phyloP scores from a whole-genome alignment of 2,113 vertebrate genomes.

The Hystrix cristata region DNA sequence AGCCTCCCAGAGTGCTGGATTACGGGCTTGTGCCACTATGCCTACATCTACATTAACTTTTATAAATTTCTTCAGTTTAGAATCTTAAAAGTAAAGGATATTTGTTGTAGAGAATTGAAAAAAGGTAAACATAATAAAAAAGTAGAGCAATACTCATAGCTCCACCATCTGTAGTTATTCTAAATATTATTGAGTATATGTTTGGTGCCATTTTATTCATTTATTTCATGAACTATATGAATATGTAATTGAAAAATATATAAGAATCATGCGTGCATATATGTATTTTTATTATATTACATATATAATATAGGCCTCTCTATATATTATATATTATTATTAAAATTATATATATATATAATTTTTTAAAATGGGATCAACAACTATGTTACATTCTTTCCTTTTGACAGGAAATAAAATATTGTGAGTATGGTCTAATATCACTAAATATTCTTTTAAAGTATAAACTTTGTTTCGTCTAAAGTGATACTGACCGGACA shows the following conservation, averaged over 20 bases:
- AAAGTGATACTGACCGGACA: background rate
- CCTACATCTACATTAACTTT: background rate
- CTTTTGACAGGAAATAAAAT: background rate
- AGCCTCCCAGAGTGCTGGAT: background rate
- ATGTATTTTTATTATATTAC: too few species aligned
- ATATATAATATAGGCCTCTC: too few species aligned
- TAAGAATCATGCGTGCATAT: background rate
- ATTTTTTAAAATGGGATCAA: background rate
- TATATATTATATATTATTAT: background rate
- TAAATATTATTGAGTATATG: background rate
- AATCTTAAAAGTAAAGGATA: background rate
- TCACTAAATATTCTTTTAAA: constrained; percentile 18
- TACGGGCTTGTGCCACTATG: background rate
- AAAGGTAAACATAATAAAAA: background rate
- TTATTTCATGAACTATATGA: background rate
- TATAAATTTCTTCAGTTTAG: background rate
- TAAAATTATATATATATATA: background rate
- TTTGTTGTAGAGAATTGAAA: background rate
- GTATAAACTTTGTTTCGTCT: background rate
- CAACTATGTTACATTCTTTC: background rate
- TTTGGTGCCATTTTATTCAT: background rate
- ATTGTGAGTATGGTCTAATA: background rate
- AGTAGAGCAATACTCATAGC: background rate
- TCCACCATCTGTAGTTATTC: background rate
- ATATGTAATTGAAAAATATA: background rate